These are phyloP conservation scores for Xenopus borealis DNA, from an alignment of 2,113 vertebrate species.

Conservation along the genomic window DNA sequence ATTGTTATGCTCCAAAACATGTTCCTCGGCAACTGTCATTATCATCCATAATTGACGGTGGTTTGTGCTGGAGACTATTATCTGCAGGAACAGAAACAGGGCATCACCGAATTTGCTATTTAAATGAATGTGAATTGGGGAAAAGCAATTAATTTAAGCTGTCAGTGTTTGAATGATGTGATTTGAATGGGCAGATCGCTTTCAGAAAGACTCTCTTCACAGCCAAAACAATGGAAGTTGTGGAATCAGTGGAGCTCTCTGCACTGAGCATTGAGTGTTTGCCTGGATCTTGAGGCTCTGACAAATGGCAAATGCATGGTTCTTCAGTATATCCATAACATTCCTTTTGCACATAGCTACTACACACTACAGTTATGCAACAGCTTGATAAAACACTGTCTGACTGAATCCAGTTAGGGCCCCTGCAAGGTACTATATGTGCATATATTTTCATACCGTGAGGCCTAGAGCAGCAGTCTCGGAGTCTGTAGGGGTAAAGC, in stretches of 20 bases:
- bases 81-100: conserved; percentile 21
- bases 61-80: conserved; percentile 28
- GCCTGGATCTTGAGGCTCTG: too few species aligned
- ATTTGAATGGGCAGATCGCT: background rate
- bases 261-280: too few species aligned
- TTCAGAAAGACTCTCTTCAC: background rate
- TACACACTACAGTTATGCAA: too few species aligned
- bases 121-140: conserved; percentile 32
- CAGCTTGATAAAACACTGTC: too few species aligned
- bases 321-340: too few species aligned
- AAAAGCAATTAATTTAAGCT: conserved; percentile 34
- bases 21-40: conserved; percentile 25
- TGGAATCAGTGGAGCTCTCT: background rate
- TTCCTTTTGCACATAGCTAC: too few species aligned
- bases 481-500: too few species aligned
- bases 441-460: too few species aligned
- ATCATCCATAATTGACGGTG: conserved; percentile 31
- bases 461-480: too few species aligned
- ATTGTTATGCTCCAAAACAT: conserved; percentile 14
- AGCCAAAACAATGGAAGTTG: background rate
- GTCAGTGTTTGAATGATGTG: conserved; percentile 18
- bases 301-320: too few species aligned
- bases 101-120: conserved; percentile 32
- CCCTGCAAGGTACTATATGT: too few species aligned
- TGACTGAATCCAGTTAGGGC: too few species aligned